phyloP scores from a whole-genome alignment of 2,113 vertebrate genomes.

The Phrynosoma blainvillii region DNA sequence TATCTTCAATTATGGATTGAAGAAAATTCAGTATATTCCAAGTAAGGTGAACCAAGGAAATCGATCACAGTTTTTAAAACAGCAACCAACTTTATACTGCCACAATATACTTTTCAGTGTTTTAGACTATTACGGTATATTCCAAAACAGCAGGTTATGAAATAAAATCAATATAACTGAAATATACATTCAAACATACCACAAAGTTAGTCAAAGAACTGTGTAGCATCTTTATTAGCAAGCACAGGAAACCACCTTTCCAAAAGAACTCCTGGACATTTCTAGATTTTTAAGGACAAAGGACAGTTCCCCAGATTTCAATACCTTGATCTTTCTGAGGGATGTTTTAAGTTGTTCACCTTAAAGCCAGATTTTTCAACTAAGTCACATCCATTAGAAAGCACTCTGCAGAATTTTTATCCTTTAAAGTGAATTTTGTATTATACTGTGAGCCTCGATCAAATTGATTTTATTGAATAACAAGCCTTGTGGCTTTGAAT shows the following conservation, averaged over 20 bases:
- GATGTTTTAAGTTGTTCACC: background rate
- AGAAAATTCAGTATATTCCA: too few species aligned
- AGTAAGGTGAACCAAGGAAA: too few species aligned
- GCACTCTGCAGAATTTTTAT: slow-evolving; percentile 31
- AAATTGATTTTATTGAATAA: slow-evolving; percentile 76
- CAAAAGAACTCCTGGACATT: background rate
- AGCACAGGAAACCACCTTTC: background rate
- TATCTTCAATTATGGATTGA: too few species aligned
- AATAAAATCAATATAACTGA: background rate
- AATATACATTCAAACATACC: background rate
- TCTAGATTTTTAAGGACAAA: background rate
- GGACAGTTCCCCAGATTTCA: background rate
- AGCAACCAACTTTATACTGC: too few species aligned
- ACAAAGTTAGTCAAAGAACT: background rate
- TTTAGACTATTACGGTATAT: too few species aligned
- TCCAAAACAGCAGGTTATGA: background rate
- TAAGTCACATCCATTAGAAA: slow-evolving; percentile 17
- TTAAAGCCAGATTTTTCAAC: slow-evolving; percentile 1
- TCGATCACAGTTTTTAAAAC: too few species aligned
- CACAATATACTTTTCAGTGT: too few species aligned
- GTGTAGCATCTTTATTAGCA: background rate
- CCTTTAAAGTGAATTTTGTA: slow-evolving; percentile 60
- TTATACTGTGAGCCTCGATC: slow-evolving; percentile 47
- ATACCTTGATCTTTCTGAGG: background rate
- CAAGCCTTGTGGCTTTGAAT: slow-evolving; percentile 68